Evolutionary conservation across 1,140 invertebrate species (phyloP).

Genomic region (Mylabris phalerata): DNA sequence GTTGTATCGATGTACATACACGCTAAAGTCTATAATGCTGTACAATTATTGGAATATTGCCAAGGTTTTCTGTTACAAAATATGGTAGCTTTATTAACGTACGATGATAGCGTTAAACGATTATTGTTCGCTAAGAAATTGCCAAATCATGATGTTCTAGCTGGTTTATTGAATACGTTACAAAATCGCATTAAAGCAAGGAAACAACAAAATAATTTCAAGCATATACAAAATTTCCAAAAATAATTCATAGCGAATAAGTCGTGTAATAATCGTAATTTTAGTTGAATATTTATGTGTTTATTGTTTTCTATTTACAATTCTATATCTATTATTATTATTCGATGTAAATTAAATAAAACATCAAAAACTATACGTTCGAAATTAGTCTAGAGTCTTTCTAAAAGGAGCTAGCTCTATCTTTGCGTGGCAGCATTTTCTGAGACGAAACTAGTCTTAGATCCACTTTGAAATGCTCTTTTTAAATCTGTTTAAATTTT

Average conservation of each 20-base stretch:
- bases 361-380: too few species aligned
- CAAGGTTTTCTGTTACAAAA: slow-evolving; percentile 85
- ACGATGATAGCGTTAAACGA: slow-evolving; percentile 83
- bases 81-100: slow-evolving; percentile 85
- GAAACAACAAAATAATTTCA: slow-evolving; percentile 27
- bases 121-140: slow-evolving; percentile 82
- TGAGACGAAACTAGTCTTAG: too few species aligned
- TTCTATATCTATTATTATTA: too few species aligned
- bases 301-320: too few species aligned
- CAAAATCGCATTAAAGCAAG: slow-evolving; percentile 68
- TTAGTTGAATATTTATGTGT: too few species aligned
- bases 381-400: too few species aligned
- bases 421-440: too few species aligned
- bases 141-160: slow-evolving; percentile 83
- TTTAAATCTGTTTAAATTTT: too few species aligned
- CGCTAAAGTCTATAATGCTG: slow-evolving; percentile 85
- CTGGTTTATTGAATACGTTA: slow-evolving; percentile 69
- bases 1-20: slow-evolving; percentile 90
- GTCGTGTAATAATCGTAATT: too few species aligned
- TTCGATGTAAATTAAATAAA: too few species aligned
- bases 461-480: too few species aligned
- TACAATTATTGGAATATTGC: slow-evolving; percentile 79
- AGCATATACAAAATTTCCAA: slow-evolving; percentile 20
- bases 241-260: neutral
- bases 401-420: too few species aligned